Evolutionary conservation across 2,797 vertebrate genomes (phyloP).

Genomic region (Rhinoraja longicauda): DNA sequence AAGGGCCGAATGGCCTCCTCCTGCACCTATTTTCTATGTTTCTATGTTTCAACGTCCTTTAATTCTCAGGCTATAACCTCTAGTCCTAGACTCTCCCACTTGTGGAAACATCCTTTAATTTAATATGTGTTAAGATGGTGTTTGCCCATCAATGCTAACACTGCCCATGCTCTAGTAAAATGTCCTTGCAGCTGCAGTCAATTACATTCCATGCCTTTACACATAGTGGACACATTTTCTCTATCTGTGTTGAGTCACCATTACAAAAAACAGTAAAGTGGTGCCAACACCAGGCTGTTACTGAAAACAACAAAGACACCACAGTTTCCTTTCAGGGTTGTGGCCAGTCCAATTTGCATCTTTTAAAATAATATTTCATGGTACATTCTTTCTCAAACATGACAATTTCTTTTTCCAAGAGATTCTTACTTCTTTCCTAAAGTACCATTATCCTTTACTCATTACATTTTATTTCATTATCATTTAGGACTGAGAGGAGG

Average conservation of each 20-base stretch:
- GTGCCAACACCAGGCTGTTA: not conserved
- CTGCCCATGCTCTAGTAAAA: not conserved
- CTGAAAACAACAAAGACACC: not conserved
- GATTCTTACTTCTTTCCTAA: not conserved
- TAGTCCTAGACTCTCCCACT: too few species aligned
- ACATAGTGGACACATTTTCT: not conserved
- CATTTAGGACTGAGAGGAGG: too few species aligned
- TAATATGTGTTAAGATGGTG: not conserved
- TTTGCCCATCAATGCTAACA: not conserved
- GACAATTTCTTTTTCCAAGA: too few species aligned
- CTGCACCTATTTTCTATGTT: too few species aligned
- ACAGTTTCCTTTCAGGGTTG: not conserved
- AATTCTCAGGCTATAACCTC: too few species aligned
- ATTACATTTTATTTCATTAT: too few species aligned
- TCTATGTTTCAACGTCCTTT: too few species aligned
- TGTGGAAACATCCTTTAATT: too few species aligned
- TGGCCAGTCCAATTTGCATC: not conserved
- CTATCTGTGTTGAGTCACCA: not conserved
- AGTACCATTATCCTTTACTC: not conserved
- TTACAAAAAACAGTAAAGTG: not conserved
- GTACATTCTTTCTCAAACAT: not conserved
- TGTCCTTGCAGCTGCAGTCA: not conserved
- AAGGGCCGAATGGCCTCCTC: too few species aligned
- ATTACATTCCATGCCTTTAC: not conserved
- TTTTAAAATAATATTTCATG: not conserved